phyloP scores from a whole-genome alignment of 2,888 invertebrate species.

The Leptopterna dolabrata region DNA sequence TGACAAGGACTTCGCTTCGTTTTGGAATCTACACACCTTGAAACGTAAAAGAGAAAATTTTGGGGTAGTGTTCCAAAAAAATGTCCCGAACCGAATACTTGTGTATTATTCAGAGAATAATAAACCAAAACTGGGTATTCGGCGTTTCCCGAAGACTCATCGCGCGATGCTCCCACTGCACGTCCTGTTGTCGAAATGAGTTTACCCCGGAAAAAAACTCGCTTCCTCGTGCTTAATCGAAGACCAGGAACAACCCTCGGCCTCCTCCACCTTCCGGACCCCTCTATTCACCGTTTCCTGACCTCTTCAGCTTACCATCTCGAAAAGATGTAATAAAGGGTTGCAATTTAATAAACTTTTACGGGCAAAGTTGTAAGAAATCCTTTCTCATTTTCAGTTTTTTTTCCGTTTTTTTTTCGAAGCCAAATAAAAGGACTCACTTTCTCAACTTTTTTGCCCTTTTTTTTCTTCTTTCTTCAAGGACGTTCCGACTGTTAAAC shows the following conservation, averaged over 20 bases:
- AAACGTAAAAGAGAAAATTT: too few species aligned
- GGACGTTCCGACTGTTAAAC: slow-evolving; percentile 10
- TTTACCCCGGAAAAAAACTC: background rate
- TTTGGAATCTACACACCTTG: too few species aligned
- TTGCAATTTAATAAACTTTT: slow-evolving; percentile 52
- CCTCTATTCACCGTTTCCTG: background rate
- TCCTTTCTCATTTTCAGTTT: background rate
- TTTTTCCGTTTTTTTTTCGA: background rate
- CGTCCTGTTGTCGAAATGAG: background rate
- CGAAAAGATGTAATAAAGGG: slow-evolving; percentile 13
- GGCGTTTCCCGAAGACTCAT: too few species aligned
- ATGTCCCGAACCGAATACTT: too few species aligned
- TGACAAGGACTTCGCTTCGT: too few species aligned
- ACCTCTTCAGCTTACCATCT: background rate
- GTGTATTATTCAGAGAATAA: too few species aligned
- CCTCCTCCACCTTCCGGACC: background rate
- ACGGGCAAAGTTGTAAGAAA: slow-evolving; percentile 36
- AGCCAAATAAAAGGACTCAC: background rate
- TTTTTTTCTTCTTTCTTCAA: background rate
- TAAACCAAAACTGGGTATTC: too few species aligned
- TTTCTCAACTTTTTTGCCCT: background rate
- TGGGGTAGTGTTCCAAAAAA: too few species aligned
- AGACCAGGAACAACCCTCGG: background rate
- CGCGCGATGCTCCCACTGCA: background rate
- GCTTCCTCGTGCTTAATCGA: background rate